phyloP scores from a whole-genome alignment of 2,797 vertebrate species.

The Coendou prehensilis region DNA sequence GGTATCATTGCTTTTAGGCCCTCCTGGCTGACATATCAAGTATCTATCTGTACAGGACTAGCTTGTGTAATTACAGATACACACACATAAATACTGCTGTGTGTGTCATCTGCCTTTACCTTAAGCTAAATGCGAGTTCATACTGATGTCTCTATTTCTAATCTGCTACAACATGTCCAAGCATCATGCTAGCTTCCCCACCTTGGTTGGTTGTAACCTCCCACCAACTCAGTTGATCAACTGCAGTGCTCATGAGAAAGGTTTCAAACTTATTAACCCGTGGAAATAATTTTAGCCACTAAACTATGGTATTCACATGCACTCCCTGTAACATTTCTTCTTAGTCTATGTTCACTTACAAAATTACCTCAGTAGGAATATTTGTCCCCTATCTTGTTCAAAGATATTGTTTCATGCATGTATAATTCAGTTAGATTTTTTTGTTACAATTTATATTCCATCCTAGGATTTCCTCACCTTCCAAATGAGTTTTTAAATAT shows the following conservation, averaged over 20 bases:
- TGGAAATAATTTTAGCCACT: slow-evolving; percentile 32
- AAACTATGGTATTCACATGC: background rate
- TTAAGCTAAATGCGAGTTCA: slow-evolving; percentile 37
- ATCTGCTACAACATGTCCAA: background rate
- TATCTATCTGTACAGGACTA: background rate
- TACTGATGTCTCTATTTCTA: background rate
- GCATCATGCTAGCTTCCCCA: background rate
- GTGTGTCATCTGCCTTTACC: background rate
- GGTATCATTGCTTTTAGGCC: background rate
- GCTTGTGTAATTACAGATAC: background rate
- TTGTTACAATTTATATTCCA: slow-evolving; percentile 20
- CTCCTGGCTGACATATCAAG: background rate
- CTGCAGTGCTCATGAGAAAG: background rate
- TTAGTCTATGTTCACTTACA: background rate
- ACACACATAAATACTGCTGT: background rate
- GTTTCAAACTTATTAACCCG: background rate
- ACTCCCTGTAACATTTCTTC: background rate
- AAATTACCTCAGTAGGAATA: background rate
- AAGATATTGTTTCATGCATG: background rate
- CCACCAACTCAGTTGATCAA: background rate
- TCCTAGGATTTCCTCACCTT: background rate
- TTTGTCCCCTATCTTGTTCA: background rate
- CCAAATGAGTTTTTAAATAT: slow-evolving; percentile 23
- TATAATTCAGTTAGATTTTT: slow-evolving; percentile 8
- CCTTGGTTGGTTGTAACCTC: background rate